Base-by-base conservation (phyloP, 1,140 invertebrate genomes). In the Drosophila simulans region DNA sequence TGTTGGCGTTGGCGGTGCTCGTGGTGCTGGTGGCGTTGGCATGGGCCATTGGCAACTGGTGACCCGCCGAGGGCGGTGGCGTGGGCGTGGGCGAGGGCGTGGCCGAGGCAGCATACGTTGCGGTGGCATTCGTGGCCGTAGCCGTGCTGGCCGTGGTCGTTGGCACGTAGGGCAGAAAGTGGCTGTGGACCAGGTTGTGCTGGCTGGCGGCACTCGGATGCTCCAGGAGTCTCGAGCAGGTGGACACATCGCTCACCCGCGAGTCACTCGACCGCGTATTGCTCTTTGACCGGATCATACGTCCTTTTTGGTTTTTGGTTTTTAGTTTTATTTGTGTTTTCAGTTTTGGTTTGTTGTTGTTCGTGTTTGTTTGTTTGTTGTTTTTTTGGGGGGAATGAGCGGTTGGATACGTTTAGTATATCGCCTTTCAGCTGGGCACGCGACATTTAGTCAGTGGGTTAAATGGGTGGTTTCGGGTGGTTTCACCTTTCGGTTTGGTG, bases 201-300 rank as follows among this genome's bases (percentile, higher is more conserved):
- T 91, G 90, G 62, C 60, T 90, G 80, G 90, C 84, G 64, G 84
- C 79, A 58, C 74, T 90, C 46, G 79, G 81, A 75, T 92, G 91
- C 73, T 92, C 91, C 80, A 92, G 88, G 60, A 91, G 59, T 42
- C 91, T 77, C 46, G 91, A 92, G 56, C 90, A 91, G 76, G 84
- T 92, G 48, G 91, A 92, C 22, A 88, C 91, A 64, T 92, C 91
- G 60, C 91, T 92, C 63, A 92, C 89, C 43, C 91, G 88, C 48
- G 91, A 92, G 49, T 92, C 91, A 63, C 90, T 92, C 45, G 91
- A 92, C 43, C 91, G 85, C 40, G 91, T 92, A 60, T 92, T 92
- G 76, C 91, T 92, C 66, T 92, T 92, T 22, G 91, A 92, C 43
- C 91, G 88, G 75, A 84, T 92, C 91, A 92, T 92, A 58, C 91